Evolutionary conservation across 2,113 vertebrate species (phyloP).

Genomic region (Centropus bengalensis): DNA sequence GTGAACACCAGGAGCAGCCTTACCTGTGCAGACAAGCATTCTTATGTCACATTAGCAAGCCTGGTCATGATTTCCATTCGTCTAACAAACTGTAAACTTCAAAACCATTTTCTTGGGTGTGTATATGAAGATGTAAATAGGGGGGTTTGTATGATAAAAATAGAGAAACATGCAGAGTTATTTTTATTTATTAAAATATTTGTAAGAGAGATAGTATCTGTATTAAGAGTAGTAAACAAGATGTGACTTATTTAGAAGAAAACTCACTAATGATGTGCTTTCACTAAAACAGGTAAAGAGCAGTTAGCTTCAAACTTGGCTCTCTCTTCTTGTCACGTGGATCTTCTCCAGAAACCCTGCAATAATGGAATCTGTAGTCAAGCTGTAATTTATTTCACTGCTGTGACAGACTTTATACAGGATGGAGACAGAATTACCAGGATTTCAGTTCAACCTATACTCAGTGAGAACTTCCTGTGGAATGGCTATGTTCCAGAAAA

Average conservation of each 20-base stretch:
- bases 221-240: not conserved
- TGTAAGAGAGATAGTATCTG: not conserved
- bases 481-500: conserved; percentile 82
- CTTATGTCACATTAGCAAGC: not conserved
- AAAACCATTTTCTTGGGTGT: not conserved
- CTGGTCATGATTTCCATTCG: not conserved
- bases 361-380: conserved; percentile 76
- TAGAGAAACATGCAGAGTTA: not conserved
- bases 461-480: conserved; percentile 85
- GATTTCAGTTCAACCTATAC: conserved; percentile 77
- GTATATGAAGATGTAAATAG: not conserved
- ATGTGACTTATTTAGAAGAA: not conserved
- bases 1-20: not conserved
- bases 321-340: conserved; percentile 86
- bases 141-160: not conserved
- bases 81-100: not conserved
- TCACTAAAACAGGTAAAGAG: conserved; percentile 67
- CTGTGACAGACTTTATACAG: conserved; percentile 80
- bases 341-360: conserved; percentile 78
- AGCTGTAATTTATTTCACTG: conserved; percentile 78
- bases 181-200: not conserved
- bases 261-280: not conserved
- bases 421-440: conserved; percentile 83
- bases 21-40: not conserved
- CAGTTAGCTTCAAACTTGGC: conserved; percentile 79